Evolutionary conservation across 1,140 invertebrate species (phyloP), one percentile per base, ranked within the genome.

Genomic region (Papilio glaucus): DNA sequence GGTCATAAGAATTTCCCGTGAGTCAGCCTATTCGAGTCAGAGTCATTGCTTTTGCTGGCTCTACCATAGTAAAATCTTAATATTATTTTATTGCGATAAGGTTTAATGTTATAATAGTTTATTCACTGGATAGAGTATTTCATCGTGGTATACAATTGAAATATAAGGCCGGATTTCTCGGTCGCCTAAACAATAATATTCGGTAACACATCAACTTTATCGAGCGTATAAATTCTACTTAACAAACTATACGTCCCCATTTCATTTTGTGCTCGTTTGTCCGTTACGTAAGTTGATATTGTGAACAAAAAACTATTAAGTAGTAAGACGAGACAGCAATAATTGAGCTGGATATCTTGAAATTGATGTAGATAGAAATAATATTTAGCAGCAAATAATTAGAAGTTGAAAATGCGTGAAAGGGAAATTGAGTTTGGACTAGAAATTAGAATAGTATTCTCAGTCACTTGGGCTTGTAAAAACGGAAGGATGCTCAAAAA

Each of bases 171-270:
- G 15, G 1, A 26, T 60, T 60, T 8, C 26, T 29, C 26, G 29
- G 29, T 33, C 29, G 29, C 29, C 26, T 1, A n/a, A 33, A 61
- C 57, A 33, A 61, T 60, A 33, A 7, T 61, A 37, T 61, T 61
- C 21, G 60, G 29, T 61, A 33, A 37, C 13, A 61, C 26, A 61
- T 61, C 5, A 7, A 65, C 4, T 65, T 39, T 65, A 41, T 65
- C 62, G 62, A 65, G 29, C 62, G 60, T 61, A 37, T 63, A 24
- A 65, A 39, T 10, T 65, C 62, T 41, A 65, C 15, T 65, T 37
- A 15, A 39, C 18, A 41, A 38, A 62, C 33, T 33, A 62, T 15
- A 15, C 33, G 62, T 65, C 62, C 29, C 37, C 33, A 65, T 65
- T 65, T 65, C 62, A 15, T 65, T 61, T 62, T 39, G 62, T 21